Evolutionary conservation across 2,113 vertebrate genomes (phyloP).

Genomic region (Callipepla californica): DNA sequence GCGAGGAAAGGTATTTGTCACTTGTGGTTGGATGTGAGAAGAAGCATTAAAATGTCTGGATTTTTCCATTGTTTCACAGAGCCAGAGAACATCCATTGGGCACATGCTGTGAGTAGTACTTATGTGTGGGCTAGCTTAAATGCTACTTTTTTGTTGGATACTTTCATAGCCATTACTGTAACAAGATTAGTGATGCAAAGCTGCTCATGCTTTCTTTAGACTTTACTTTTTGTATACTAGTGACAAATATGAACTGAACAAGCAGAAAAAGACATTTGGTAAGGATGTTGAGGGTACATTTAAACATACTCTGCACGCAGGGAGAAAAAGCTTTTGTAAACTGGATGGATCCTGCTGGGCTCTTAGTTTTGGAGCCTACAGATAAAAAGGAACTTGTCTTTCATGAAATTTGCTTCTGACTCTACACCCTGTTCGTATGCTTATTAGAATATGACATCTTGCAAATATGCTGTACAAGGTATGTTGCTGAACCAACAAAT

Average conservation of each 20-base stretch:
- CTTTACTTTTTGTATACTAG: slow-evolving; percentile 54
- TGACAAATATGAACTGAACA: slow-evolving; percentile 81
- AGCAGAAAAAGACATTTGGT: slow-evolving; percentile 78
- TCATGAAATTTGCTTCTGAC: slow-evolving; percentile 66
- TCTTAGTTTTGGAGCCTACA: slow-evolving; percentile 40
- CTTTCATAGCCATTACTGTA: slow-evolving; percentile 78
- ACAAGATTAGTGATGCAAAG: slow-evolving; percentile 80
- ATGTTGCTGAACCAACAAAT: slow-evolving; percentile 63
- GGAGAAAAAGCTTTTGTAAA: slow-evolving; percentile 75
- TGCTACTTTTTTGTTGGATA: slow-evolving; percentile 63
- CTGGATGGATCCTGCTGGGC: slow-evolving; percentile 75
- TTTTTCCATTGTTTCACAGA: slow-evolving; percentile 45
- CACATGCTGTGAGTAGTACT: slow-evolving; percentile 72
- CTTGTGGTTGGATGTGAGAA: slow-evolving; percentile 64
- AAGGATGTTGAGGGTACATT: slow-evolving; percentile 54
- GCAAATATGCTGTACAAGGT: slow-evolving; percentile 60
- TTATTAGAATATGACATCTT: slow-evolving; percentile 76
- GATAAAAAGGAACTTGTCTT: slow-evolving; percentile 60
- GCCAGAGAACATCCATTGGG: neutral
- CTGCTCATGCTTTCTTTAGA: slow-evolving; percentile 70
- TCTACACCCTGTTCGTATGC: slow-evolving; percentile 53
- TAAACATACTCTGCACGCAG: slow-evolving; percentile 60
- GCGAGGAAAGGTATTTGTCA: slow-evolving; percentile 62
- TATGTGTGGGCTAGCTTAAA: slow-evolving; percentile 55
- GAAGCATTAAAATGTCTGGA: slow-evolving; percentile 36